Conservation (phyloP, 2,888 invertebrate genomes). For the Mythimna impura region DNA sequence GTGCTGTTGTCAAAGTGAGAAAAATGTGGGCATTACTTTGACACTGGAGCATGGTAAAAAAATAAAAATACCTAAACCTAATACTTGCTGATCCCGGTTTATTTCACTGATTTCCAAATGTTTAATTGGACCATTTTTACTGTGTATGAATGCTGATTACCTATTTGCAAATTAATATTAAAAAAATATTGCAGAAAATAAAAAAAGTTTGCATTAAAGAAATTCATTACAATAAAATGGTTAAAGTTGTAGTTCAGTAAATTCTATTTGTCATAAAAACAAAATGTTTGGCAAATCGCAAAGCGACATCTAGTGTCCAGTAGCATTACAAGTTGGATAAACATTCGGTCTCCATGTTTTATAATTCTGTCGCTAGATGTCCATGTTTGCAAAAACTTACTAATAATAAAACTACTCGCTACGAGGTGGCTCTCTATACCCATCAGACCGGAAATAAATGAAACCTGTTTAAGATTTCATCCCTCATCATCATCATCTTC, state of each 20-base stretch:
- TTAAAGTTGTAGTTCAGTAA: neutral
- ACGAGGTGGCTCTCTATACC: conserved; percentile 30
- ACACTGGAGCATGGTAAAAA: neutral
- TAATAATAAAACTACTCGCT: neutral
- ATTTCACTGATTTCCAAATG: neutral
- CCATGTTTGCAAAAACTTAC: neutral
- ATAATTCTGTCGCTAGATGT: conserved; percentile 1
- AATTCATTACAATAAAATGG: neutral
- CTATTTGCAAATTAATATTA: neutral
- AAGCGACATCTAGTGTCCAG: conserved; percentile 61
- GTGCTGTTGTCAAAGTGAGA: conserved; percentile 41
- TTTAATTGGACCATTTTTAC: neutral
- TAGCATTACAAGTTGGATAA: conserved; percentile 30
- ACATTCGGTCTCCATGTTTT: neutral
- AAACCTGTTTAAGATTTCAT: neutral
- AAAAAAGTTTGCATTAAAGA: neutral
- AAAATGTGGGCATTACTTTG: conserved; percentile 20
- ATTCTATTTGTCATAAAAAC: neutral
- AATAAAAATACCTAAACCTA: neutral
- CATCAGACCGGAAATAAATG: neutral
- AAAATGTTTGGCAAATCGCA: neutral
- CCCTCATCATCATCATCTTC: too few species aligned
- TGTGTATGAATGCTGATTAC: neutral
- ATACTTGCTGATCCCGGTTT: neutral
- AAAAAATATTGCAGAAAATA: too few species aligned